These are phyloP conservation scores for Ceratitis capitata DNA, from an alignment of 1,140 invertebrate species.

Conservation along the genomic window DNA sequence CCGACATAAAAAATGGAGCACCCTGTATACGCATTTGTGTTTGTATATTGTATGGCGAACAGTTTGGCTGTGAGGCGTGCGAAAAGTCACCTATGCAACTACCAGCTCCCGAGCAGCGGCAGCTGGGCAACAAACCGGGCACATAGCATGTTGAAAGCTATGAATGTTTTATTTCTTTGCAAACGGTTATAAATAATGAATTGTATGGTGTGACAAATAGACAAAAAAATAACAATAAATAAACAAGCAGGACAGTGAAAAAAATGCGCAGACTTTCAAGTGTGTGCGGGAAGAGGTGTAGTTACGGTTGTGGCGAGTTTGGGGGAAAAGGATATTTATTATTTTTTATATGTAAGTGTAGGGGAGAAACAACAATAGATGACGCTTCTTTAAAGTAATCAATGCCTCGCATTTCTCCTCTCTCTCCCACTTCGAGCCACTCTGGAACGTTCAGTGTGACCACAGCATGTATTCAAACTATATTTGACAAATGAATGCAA, in stretches of 20 bases:
- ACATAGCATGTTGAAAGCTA: background rate
- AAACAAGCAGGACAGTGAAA: background rate
- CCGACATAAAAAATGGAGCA: too few relatives aligned
- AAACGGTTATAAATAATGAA: constrained; percentile 21
- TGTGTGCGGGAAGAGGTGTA: background rate
- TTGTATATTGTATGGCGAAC: background rate
- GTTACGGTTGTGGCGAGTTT: too few relatives aligned
- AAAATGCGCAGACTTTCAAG: background rate
- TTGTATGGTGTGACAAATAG: constrained; percentile 3
- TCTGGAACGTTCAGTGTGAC: too few relatives aligned
- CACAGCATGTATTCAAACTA: too few relatives aligned
- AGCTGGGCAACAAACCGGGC: background rate
- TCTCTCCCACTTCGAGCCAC: too few relatives aligned
- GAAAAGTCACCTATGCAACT: background rate
- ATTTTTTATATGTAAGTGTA: too few relatives aligned
- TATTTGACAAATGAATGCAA: too few relatives aligned
- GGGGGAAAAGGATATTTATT: too few relatives aligned
- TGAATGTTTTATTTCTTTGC: constrained; percentile 17
- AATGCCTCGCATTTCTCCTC: too few relatives aligned
- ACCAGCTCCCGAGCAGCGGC: too few relatives aligned
- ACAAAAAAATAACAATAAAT: constrained; percentile 18
- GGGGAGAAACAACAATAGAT: too few relatives aligned
- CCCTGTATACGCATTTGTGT: background rate
- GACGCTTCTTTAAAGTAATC: too few relatives aligned
- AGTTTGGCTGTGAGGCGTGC: background rate